Evolutionary conservation across 2,797 vertebrate genomes (phyloP).

Genomic region (Galagoides demidoff): DNA sequence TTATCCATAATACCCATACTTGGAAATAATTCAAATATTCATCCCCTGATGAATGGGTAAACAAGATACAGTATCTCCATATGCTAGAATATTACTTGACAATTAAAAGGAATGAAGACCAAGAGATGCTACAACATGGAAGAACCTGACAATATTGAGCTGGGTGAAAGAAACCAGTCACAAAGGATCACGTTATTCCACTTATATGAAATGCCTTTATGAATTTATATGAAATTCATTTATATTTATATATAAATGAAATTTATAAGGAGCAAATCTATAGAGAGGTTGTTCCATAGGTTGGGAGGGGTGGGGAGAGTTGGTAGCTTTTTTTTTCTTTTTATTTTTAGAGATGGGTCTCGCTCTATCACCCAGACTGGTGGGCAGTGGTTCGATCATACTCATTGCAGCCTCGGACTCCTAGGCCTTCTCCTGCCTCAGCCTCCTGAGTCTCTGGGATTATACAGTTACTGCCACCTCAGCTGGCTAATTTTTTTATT

Average conservation of each 20-base stretch:
- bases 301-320: neutral
- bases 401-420: neutral
- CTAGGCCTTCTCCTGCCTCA: neutral
- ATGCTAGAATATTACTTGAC: neutral
- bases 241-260: too few relatives aligned
- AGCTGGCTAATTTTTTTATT: neutral
- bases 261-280: neutral
- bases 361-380: neutral
- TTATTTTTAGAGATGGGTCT: neutral
- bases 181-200: neutral
- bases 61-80: neutral
- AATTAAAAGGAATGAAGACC: neutral
- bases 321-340: neutral
- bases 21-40: neutral
- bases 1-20: neutral
- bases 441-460: neutral
- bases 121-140: neutral
- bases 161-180: neutral
- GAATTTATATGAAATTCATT: too few relatives aligned
- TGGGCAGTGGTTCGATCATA: neutral
- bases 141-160: neutral
- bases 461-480: neutral
- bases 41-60: neutral
- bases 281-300: neutral
- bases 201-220: neutral